A percentile compares a stretch with the other conserved stretches of the same genome.
Evolutionary conservation across 2,888 invertebrate genomes (phyloP).

Genomic region (Odontocerum albicorne): DNA sequence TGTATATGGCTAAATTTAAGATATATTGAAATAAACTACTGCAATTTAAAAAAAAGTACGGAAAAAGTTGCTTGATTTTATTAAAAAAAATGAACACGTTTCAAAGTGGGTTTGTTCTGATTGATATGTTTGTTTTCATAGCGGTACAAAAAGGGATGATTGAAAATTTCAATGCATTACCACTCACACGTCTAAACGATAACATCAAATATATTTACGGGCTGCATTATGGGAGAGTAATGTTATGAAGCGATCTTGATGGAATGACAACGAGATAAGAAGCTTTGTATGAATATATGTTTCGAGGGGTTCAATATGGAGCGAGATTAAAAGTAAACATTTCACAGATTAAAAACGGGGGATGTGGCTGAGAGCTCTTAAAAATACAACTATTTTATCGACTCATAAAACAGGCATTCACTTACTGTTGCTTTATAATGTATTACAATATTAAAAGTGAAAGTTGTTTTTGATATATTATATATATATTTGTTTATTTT

Average conservation of each 20-base stretch:
- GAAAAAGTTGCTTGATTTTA: no score
- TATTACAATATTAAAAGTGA: no score
- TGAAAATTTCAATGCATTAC: slow-evolving; percentile 23
- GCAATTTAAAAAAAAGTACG: no score
- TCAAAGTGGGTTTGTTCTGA: no score
- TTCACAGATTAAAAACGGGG: slow-evolving; percentile 35
- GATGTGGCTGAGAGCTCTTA: slow-evolving; percentile 13
- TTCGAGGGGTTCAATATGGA: slow-evolving; percentile 21
- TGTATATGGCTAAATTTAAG: no score
- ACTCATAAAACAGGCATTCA: no score
- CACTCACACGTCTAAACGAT: slow-evolving; percentile 16
- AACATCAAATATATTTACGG: slow-evolving; percentile 29
- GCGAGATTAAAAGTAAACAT: slow-evolving; percentile 36
- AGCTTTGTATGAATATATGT: slow-evolving; percentile 30
- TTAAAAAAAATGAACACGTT: no score
- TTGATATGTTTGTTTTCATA: slow-evolving; percentile 14
- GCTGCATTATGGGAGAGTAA: slow-evolving; percentile 24
- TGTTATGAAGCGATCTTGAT: slow-evolving; percentile 26
- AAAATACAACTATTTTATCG: slow-evolving; percentile 14
- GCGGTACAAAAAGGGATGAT: slow-evolving; percentile 17
- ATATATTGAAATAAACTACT: no score
- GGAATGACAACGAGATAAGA: slow-evolving; percentile 31
- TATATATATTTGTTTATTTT: no score
- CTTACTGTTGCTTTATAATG: no score
- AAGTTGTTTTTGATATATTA: no score